Evolutionary conservation across 1,140 invertebrate genomes (phyloP), one percentile per base, ranked within the genome.

Genomic region (Musca domestica): DNA sequence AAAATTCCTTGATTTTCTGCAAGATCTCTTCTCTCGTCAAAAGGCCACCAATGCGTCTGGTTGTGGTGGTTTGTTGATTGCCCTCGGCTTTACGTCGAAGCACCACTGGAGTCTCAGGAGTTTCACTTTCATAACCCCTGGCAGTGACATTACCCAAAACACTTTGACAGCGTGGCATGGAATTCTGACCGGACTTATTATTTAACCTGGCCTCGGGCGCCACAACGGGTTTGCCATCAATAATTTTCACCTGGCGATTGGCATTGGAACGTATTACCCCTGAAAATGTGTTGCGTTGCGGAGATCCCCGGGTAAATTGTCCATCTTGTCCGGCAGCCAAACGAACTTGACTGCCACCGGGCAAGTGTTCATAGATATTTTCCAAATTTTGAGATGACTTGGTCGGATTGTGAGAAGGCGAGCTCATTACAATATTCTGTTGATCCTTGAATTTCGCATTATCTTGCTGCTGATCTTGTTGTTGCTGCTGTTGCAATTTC

Each of bases 1-100:
- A 82, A 63, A 81, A 82, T 61, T 82, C 79, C 25, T 78, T 78
- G 1, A 82, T 77, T 67, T 75, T 81, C n/a, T 78, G 74, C 1
- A 81, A 69, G 6, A 82, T 81, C 69, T 82, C 80, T 19, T 80
- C 78, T 12, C 77, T 69, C 1, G 78, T 78, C n/a, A 82, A 51
- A 10, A 78, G 54, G 0, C 74, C 76, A 0, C 78, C 76, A 19
- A 78, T 79, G 20, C 76, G 74, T 2, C 75, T 46, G 34, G 34
- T 41, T 54, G 63, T 49, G 25, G n/a, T 27, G 0, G 46, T 19
- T 9, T 46, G 56, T 27, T 27, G 46, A 5, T 30, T 41, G 20
- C 2, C 7, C 1, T 41, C 49, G 27, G 65, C 63, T 58, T 74
- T 73, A 56, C 73, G 70, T 17, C 78, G 66, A 52, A 81, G 54